Conservation (phyloP, 1,140 invertebrate genomes). For the Andrena cerasifolii region DNA sequence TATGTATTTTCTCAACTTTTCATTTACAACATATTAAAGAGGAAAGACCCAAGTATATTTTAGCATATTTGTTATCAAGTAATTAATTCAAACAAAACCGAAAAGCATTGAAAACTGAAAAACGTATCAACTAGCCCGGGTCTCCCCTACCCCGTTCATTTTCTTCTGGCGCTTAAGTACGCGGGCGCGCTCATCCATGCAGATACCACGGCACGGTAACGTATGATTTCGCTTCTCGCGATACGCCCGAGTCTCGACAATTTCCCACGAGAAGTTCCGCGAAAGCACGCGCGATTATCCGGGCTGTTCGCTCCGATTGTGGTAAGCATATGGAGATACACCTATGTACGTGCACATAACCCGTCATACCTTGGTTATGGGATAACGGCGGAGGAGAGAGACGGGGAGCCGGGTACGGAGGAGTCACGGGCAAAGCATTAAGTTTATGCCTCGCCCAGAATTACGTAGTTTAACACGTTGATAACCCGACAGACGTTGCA, state of each 20-base stretch:
- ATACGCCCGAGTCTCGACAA: conserved; percentile 44
- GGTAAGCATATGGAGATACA: conserved; percentile 48
- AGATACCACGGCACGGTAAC: not conserved
- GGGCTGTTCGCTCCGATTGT: conserved; percentile 55
- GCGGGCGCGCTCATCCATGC: not conserved
- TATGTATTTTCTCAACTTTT: no score
- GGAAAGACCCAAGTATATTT: no score
- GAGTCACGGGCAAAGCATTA: conserved; percentile 43
- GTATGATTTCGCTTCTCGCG: conserved; percentile 28
- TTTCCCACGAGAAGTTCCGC: conserved; percentile 55
- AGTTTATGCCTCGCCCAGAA: conserved; percentile 65
- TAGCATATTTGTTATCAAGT: no score
- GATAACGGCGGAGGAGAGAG: not conserved
- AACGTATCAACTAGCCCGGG: no score
- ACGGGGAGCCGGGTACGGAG: not conserved
- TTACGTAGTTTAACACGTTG: conserved; percentile 71
- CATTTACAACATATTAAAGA: no score
- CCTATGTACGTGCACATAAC: conserved; percentile 20
- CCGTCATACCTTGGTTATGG: conserved; percentile 49
- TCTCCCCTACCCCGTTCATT: not conserved
- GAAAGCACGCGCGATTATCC: conserved; percentile 57
- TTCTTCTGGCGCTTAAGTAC: not conserved
- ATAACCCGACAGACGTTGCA: conserved; percentile 59
- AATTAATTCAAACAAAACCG: no score
- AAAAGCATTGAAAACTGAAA: no score